Conservation (phyloP, 2,797 vertebrate genomes). For the Danio tinwini region DNA sequence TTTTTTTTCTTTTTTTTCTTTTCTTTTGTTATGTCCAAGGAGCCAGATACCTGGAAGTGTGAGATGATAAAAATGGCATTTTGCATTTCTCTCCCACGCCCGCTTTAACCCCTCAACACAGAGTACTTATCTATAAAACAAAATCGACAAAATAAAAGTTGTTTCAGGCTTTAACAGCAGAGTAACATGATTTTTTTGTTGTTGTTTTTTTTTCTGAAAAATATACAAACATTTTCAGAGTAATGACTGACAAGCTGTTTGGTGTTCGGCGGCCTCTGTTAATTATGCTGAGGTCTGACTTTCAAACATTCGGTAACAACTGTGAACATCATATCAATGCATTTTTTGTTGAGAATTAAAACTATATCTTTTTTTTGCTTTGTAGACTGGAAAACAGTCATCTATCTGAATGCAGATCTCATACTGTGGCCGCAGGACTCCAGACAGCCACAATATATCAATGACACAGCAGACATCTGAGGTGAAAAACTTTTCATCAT, state of each 20-base stretch:
- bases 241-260: constrained; percentile 57
- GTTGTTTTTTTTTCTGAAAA: constrained; percentile 51
- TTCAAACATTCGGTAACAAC: constrained; percentile 13
- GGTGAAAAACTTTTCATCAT: constrained; percentile 31
- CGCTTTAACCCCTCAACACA: constrained; percentile 85
- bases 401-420: constrained; percentile 15
- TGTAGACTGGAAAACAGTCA: not conserved
- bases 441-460: constrained; percentile 56
- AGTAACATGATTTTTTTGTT: constrained; percentile 68
- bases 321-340: not conserved
- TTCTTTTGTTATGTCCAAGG: constrained; percentile 68
- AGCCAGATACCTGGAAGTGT: constrained; percentile 84
- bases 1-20: constrained; percentile 58
- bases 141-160: constrained; percentile 73
- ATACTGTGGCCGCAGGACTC: constrained; percentile 43
- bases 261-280: constrained; percentile 38
- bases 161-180: constrained; percentile 72
- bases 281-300: constrained; percentile 24
- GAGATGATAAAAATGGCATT: constrained; percentile 85
- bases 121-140: constrained; percentile 87
- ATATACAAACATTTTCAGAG: constrained; percentile 69
- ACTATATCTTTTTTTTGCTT: constrained; percentile 1
- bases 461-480: constrained; percentile 58
- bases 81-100: constrained; percentile 81
- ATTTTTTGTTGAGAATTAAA: not conserved